These are phyloP conservation scores for Seriola dumerili DNA, from an alignment of 2,113 vertebrate species.

Conservation along the genomic window DNA sequence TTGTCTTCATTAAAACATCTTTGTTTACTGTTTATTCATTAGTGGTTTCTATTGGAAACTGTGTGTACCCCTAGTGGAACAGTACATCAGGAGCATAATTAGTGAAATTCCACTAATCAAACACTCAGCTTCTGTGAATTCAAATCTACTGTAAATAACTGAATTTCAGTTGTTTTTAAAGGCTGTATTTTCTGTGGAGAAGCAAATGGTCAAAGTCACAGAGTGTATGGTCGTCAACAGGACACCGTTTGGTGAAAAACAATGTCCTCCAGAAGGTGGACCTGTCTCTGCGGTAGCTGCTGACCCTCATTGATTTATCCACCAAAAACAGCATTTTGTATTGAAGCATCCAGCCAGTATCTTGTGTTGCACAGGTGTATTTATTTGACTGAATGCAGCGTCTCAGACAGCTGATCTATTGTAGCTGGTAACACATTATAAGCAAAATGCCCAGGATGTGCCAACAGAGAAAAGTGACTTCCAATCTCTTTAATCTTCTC, in stretches of 20 bases:
- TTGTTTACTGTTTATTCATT: no score
- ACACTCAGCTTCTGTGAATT: no score
- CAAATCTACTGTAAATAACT: no score
- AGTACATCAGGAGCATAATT: no score
- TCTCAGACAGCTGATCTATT: conserved; percentile 14
- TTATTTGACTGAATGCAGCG: conserved; percentile 31
- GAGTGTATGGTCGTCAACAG: not conserved
- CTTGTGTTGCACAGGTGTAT: not conserved
- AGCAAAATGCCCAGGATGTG: conserved; percentile 25
- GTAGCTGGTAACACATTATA: conserved; percentile 9
- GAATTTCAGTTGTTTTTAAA: no score
- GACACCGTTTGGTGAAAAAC: not conserved
- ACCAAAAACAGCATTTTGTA: not conserved
- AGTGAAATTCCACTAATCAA: no score
- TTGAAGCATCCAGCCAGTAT: not conserved
- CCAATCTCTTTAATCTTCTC: conserved; percentile 56
- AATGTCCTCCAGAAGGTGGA: no score
- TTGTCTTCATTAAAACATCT: no score
- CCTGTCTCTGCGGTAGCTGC: no score
- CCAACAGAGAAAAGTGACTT: conserved; percentile 54
- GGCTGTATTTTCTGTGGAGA: no score
- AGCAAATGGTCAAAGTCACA: not conserved
- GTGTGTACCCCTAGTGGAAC: no score
- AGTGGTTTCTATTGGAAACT: no score
- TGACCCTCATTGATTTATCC: not conserved